phyloP scores from a whole-genome alignment of 2,113 vertebrate species.

The Cryptomyrus ogoouensis region DNA sequence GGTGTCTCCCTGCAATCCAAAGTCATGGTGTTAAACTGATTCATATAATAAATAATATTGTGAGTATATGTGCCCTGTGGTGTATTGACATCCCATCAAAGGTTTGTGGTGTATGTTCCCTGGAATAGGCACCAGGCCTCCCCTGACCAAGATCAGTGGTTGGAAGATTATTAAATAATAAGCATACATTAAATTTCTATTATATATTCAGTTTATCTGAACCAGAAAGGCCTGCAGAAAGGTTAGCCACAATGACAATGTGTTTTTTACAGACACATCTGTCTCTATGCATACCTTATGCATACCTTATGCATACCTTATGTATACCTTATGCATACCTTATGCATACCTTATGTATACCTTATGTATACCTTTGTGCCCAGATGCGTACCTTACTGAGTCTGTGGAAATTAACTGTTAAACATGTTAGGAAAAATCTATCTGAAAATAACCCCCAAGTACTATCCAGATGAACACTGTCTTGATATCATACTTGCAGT shows the following conservation, averaged over 20 bases:
- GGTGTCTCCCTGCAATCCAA: background rate
- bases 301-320: background rate
- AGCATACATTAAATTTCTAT: background rate
- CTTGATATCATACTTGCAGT: background rate
- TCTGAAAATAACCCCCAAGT: background rate
- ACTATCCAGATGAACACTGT: background rate
- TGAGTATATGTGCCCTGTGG: background rate
- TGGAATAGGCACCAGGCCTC: background rate
- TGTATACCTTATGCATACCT: background rate
- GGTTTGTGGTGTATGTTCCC: background rate
- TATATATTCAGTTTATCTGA: background rate
- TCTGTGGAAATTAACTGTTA: background rate
- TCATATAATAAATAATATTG: background rate
- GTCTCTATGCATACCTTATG: background rate
- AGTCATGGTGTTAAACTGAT: background rate
- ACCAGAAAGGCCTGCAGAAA: background rate
- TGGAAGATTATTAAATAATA: background rate
- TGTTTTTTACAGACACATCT: background rate
- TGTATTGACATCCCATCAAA: background rate
- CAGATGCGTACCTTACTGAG: background rate
- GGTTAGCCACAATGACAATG: background rate
- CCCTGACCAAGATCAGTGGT: background rate
- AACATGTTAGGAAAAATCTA: background rate
- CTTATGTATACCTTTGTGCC: background rate
- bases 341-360: background rate